phyloP scores from a whole-genome alignment of 2,888 invertebrate species.

The Periphyllus acericola region DNA sequence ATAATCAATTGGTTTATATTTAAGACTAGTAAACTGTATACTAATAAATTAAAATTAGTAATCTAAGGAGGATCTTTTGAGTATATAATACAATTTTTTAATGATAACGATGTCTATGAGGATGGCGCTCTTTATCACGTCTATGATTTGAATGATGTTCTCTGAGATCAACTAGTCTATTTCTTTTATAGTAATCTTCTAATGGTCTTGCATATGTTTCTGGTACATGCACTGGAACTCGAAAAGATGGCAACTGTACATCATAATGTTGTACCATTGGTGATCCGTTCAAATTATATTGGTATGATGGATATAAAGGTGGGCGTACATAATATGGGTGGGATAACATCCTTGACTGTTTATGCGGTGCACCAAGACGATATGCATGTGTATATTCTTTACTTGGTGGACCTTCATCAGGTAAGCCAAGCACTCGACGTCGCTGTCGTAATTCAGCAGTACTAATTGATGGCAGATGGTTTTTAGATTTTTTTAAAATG shows the following conservation, averaged over 20 bases:
- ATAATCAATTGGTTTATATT: slow-evolving; percentile 4
- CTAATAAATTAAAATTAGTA: slow-evolving; percentile 36
- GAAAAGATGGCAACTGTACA: slow-evolving; percentile 30
- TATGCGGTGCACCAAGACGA: slow-evolving; percentile 32
- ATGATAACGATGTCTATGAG: slow-evolving; percentile 48
- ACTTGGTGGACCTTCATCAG: slow-evolving; percentile 47
- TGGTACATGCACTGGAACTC: slow-evolving; percentile 38
- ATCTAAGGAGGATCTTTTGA: slow-evolving; percentile 43
- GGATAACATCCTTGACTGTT: slow-evolving; percentile 57
- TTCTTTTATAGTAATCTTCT: slow-evolving; percentile 48
- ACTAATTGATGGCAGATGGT: slow-evolving; percentile 66
- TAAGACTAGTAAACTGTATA: slow-evolving; percentile 53
- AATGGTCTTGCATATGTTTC: slow-evolving; percentile 42
- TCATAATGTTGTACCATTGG: slow-evolving; percentile 41
- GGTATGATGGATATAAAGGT: slow-evolving; percentile 39
- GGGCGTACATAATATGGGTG: slow-evolving; percentile 54
- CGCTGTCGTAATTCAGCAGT: slow-evolving; percentile 58
- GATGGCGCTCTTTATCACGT: slow-evolving; percentile 34
- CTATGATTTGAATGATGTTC: slow-evolving; percentile 36
- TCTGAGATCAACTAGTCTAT: slow-evolving; percentile 28
- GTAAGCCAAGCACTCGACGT: slow-evolving; percentile 47
- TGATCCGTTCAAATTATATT: slow-evolving; percentile 47
- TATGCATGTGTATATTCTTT: slow-evolving; percentile 43
- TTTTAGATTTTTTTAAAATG: slow-evolving; percentile 85
- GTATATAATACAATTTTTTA: not conserved